Conservation (phyloP, 1,140 invertebrate species). For the Pinna nobilis region DNA sequence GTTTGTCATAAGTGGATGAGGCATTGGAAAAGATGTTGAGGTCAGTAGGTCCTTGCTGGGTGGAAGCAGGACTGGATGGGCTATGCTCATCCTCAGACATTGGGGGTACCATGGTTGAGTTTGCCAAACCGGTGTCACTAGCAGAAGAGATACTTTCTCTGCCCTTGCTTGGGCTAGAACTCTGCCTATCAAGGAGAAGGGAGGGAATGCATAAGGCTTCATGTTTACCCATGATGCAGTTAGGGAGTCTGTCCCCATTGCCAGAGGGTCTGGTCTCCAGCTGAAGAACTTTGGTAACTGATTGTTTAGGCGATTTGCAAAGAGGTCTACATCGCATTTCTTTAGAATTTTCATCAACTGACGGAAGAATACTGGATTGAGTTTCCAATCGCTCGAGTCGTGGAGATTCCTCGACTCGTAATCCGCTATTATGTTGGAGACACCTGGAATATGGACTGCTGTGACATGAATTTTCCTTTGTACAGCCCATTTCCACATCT, state of each 20-base stretch:
- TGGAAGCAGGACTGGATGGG: slow-evolving; percentile 12
- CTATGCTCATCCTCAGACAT: slow-evolving; percentile 11
- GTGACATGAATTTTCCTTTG: slow-evolving; percentile 12
- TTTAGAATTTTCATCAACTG: slow-evolving; percentile 17
- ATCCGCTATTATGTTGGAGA: slow-evolving; percentile 23
- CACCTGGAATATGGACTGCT: slow-evolving; percentile 25
- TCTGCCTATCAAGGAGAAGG: slow-evolving; percentile 46
- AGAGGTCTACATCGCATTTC: slow-evolving; percentile 31
- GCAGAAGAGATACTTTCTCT: slow-evolving; percentile 25
- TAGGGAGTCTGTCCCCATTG: slow-evolving; percentile 26
- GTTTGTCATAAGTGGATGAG: background rate
- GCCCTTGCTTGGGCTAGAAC: slow-evolving; percentile 35
- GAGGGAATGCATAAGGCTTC: slow-evolving; percentile 44
- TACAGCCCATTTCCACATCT: slow-evolving; percentile 19
- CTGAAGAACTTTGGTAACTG: slow-evolving; percentile 25
- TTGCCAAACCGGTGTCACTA: slow-evolving; percentile 43
- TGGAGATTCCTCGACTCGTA: slow-evolving; percentile 17
- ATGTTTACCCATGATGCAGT: slow-evolving; percentile 12
- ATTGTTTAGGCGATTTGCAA: slow-evolving; percentile 31
- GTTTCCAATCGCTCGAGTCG: slow-evolving; percentile 34
- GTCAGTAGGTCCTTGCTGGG: background rate
- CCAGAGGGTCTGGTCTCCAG: slow-evolving; percentile 29
- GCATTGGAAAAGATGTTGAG: background rate
- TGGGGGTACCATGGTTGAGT: slow-evolving; percentile 41
- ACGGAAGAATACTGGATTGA: slow-evolving; percentile 22